Evolutionary conservation across 2,888 invertebrate genomes (phyloP).

Genomic region (Pantelozetes paolii): DNA sequence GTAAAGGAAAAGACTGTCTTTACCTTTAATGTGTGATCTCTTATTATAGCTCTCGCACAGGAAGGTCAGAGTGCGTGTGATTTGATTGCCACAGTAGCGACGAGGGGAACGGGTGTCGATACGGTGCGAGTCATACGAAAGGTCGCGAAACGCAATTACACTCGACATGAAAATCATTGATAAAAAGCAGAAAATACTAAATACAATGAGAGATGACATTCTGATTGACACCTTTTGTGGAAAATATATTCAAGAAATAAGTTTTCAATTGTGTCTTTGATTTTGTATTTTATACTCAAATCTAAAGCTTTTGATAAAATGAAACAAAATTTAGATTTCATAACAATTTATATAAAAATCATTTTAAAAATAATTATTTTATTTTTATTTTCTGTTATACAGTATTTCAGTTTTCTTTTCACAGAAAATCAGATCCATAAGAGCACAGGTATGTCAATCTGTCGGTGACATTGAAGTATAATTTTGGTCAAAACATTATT

Average conservation of each 20-base stretch:
- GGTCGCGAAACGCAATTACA: not conserved
- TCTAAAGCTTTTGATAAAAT: no score
- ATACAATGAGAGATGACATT: not conserved
- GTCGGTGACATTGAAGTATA: no score
- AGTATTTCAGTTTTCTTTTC: no score
- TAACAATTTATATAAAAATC: no score
- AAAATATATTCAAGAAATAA: not conserved
- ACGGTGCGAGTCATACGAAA: constrained; percentile 6
- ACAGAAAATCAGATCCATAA: no score
- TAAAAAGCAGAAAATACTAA: not conserved
- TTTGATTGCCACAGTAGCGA: constrained; percentile 14
- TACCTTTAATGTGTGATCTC: not conserved
- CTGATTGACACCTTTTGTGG: not conserved
- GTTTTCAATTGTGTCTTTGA: not conserved
- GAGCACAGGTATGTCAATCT: no score
- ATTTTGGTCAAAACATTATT: no score
- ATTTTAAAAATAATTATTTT: no score
- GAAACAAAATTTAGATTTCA: no score
- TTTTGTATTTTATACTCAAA: no score
- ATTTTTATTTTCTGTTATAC: no score
- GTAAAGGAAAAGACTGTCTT: no score
- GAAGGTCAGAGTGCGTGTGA: constrained; percentile 6
- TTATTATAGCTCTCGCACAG: constrained; percentile 29
- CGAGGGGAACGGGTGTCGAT: constrained; percentile 13
- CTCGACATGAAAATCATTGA: not conserved